These are phyloP conservation scores for Diphyllodes magnificus DNA, from an alignment of 2,113 vertebrate genomes.

Conservation along the genomic window DNA sequence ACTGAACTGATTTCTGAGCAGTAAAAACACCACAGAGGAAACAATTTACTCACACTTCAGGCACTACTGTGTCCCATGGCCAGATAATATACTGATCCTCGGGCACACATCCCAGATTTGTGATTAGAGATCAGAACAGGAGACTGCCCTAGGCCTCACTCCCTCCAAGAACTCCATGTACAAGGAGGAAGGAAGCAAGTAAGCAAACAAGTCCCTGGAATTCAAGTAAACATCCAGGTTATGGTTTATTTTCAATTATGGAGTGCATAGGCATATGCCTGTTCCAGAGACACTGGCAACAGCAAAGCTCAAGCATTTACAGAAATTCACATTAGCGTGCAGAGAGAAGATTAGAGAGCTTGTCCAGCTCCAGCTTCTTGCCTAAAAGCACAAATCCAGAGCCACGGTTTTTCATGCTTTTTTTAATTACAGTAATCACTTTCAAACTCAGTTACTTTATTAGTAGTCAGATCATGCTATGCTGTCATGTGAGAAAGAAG, in stretches of 20 bases:
- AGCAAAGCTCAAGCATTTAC: background rate
- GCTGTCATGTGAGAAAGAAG: background rate
- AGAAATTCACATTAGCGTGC: background rate
- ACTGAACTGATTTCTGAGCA: constrained; percentile 87
- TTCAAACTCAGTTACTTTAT: background rate
- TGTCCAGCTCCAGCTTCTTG: background rate
- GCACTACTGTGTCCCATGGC: background rate
- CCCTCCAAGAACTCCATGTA: background rate
- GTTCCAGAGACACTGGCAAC: background rate
- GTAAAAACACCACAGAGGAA: background rate
- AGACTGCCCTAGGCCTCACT: background rate
- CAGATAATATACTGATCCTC: background rate
- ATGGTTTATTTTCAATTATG: background rate
- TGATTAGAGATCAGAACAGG: background rate
- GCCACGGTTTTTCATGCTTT: background rate
- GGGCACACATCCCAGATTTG: background rate
- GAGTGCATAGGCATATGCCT: background rate
- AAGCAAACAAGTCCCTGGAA: background rate
- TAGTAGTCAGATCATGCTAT: background rate
- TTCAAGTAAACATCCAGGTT: background rate
- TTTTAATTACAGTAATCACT: background rate
- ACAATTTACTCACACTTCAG: background rate
- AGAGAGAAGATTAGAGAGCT: background rate
- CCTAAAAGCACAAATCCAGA: background rate
- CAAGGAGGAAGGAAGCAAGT: background rate